Evolutionary conservation across 2,888 invertebrate species (phyloP), one percentile per base, ranked within the genome.

Genomic region (Cantharis rufa): DNA sequence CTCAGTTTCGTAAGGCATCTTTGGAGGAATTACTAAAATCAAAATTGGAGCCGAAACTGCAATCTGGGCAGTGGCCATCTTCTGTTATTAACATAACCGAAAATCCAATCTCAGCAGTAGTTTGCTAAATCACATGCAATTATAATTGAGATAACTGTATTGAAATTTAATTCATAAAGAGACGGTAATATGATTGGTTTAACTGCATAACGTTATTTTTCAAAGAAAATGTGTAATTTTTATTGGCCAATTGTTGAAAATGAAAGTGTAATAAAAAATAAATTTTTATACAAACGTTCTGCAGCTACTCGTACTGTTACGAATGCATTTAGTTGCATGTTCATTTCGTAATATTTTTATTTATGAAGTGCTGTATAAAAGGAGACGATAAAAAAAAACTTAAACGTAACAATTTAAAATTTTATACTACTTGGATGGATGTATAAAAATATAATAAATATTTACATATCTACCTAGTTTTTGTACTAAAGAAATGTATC

Each of bases 61-160:
- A 87, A 86, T 89, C 84, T 84, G 90, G 86, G 90, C 89, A 85
- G 89, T 89, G 87, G 89, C 87, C 84, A 84, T 90, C 92, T 83
- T 92, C 93, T 80, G 91, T 92, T 84, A 94, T 94, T 86, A 92
- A 92, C 89, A 94, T 94, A 89, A 94, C 94, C 76, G 94, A 94
- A 89, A 94, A 94, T 87, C 94, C 94, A 73, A 94, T 94, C 88
- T 93, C 93, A 83, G 93, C 93, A 69, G 92, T 93, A 82, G 93
- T 92, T 85, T 94, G 94, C 89, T 94, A 93, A 91, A 87, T 69
- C 64, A 75, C 75, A 24, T 61, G 75, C 70, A 61, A 68, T 70
- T 32, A 78, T 73, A 74, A 76, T 80, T 77, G 76, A 80, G 76
- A 69, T 80, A 80, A 80, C 83, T 84, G 84, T 84, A 84, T 83